Evolutionary conservation across 2,888 invertebrate genomes (phyloP).

Genomic region (Heliconius aoede): DNA sequence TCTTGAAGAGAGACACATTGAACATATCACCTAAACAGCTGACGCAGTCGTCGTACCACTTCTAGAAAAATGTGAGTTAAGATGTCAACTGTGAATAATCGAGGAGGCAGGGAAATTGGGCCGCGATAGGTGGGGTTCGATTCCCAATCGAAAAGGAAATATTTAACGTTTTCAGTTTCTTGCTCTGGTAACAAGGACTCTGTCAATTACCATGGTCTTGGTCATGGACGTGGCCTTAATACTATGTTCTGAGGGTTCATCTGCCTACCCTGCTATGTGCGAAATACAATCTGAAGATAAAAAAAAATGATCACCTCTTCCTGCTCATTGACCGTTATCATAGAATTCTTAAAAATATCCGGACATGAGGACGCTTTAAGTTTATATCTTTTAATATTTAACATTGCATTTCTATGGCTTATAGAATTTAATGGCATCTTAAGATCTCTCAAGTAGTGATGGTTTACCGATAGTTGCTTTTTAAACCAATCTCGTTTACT

Average conservation of each 20-base stretch:
- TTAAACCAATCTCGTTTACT: slow-evolving; percentile 77
- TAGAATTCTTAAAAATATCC: slow-evolving; percentile 94
- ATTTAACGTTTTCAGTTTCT: no score
- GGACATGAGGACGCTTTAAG: slow-evolving; percentile 95
- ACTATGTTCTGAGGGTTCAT: no score
- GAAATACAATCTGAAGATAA: neutral
- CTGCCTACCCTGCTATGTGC: no score
- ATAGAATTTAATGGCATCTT: slow-evolving; percentile 91
- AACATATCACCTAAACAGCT: slow-evolving; percentile 78
- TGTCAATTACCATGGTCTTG: no score
- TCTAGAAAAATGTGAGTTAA: slow-evolving; percentile 58
- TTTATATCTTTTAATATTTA: slow-evolving; percentile 91
- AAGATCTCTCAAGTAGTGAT: slow-evolving; percentile 88
- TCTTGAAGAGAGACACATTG: slow-evolving; percentile 91
- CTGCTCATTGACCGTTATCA: slow-evolving; percentile 91
- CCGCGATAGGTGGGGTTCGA: no score
- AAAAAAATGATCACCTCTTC: slow-evolving; percentile 84
- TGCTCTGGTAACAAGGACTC: no score
- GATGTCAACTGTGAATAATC: neutral
- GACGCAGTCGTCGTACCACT: slow-evolving; percentile 74
- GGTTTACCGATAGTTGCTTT: slow-evolving; percentile 82
- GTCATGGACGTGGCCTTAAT: no score
- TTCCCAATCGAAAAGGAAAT: no score
- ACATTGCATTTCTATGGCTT: slow-evolving; percentile 93
- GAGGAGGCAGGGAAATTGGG: no score